These are phyloP conservation scores for Beroe ovata DNA, from an alignment of 37 sponge, comb jelly and placozoan genomes.

Conservation along the genomic window DNA sequence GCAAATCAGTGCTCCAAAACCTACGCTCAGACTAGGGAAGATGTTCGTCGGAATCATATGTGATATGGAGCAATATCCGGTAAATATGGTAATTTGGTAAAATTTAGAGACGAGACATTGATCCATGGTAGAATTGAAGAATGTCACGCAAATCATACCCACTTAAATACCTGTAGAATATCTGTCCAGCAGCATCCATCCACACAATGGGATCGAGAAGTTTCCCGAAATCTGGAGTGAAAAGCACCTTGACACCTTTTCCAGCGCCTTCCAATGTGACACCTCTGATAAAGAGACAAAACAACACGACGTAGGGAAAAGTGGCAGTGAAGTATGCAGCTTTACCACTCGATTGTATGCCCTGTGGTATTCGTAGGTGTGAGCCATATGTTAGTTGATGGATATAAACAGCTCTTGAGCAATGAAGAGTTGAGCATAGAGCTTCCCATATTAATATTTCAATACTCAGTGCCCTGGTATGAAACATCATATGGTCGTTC, in stretches of 20 bases:
- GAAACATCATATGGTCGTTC: too few species aligned
- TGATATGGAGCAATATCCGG: too few species aligned
- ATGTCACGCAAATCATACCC: too few species aligned
- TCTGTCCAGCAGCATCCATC: conserved; percentile 67
- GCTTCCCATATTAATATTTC: too few species aligned
- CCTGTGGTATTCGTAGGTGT: conserved; percentile 2
- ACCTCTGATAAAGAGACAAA: conserved; percentile 88
- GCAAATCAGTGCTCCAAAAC: conserved; percentile 64
- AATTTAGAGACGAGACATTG: too few species aligned
- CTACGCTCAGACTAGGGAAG: conserved; percentile 23
- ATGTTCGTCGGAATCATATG: too few species aligned
- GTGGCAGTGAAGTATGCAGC: conserved; percentile 89
- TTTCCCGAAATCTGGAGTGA: conserved; percentile 55
- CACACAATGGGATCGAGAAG: conserved; percentile 66
- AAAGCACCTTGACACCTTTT: conserved; percentile 16
- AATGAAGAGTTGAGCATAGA: too few species aligned
- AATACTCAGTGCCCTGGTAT: too few species aligned
- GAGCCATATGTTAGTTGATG: conserved; percentile 16
- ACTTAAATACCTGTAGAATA: conserved; percentile 51
- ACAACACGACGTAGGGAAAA: conserved; percentile 86
- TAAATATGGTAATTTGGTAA: too few species aligned
- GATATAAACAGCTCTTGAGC: too few species aligned
- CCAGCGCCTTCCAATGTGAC: conserved; percentile 94
- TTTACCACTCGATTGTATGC: conserved; percentile 64
- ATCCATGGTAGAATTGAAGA: too few species aligned